Evolutionary conservation across 2,113 vertebrate genomes (phyloP), one percentile per base, ranked within the genome.

Genomic region (Odontesthes bonariensis): DNA sequence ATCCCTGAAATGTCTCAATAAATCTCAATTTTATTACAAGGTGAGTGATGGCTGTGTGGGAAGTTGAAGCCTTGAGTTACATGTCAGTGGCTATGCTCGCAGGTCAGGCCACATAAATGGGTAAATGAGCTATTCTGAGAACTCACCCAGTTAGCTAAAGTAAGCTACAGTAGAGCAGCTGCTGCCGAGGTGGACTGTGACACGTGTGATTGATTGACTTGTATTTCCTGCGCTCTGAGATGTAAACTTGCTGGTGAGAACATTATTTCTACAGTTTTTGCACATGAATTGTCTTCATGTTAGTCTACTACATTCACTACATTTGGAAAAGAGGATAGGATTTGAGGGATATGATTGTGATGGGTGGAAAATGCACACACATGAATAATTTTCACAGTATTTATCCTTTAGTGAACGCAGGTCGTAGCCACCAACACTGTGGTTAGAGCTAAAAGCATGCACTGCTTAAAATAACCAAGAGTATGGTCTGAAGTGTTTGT

Each of bases 61-160:
- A 63, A 47, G 82, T 57, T 75, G 19, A 76, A 75, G 56, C 66
- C 72, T 60, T 81, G 56, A 85, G 57, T 85, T 80, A 75, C 84
- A 73, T 72, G 67, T 62, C 53, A 42, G 78, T 81, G 81, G 73
- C 90, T 83, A 23, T 79, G 69, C 65, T 87, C 85, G 55, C 57
- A 52, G 91, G 84, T 90, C 89, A 90, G 76, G 57, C 58, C 52
- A 80, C 85, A 91, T 82, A 92, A 90, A 90, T 89, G 85, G 89
- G 89, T 83, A 86, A 90, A 86, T 88, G 87, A 82, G 86, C 90
- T 94, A 93, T 94, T 92, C 89, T 82, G 68, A 82, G 90, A 83
- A 66, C 88, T 90, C 79, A 83, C 87, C 85, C 90, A 90, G 87
- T 86, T 82, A 84, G 86, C 75, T 85, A 75, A 87, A 86, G 82